These are phyloP conservation scores for Alitta virens DNA, from an alignment of 2,888 invertebrate genomes.

Conservation along the genomic window DNA sequence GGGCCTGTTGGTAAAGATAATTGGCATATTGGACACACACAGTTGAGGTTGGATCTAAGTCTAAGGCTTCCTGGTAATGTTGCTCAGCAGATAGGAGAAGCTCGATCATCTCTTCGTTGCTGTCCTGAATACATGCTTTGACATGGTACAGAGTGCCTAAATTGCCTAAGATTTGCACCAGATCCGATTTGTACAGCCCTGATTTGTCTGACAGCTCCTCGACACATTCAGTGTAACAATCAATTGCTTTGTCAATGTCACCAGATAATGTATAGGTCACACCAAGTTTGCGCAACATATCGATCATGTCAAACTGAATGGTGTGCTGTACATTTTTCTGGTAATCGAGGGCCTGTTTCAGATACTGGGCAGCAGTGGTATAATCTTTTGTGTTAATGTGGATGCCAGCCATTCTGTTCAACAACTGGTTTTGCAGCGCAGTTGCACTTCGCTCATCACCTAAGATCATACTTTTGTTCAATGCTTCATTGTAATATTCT, in stretches of 20 bases:
- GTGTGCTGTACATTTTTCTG: constrained; percentile 52
- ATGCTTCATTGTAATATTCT: constrained; percentile 49
- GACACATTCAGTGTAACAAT: constrained; percentile 50
- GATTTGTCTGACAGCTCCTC: constrained; percentile 47
- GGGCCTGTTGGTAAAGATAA: constrained; percentile 50
- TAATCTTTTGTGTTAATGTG: constrained; percentile 53
- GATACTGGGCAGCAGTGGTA: constrained; percentile 47
- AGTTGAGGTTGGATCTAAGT: constrained; percentile 36
- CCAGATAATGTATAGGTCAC: constrained; percentile 53
- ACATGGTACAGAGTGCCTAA: constrained; percentile 54
- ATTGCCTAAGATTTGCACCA: constrained; percentile 47
- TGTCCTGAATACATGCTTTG: constrained; percentile 50
- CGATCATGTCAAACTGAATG: constrained; percentile 52
- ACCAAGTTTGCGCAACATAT: constrained; percentile 48
- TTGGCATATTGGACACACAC: constrained; percentile 52
- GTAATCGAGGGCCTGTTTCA: constrained; percentile 51
- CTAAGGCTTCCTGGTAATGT: constrained; percentile 49
- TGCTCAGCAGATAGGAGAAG: constrained; percentile 46
- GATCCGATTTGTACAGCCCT: constrained; percentile 37
- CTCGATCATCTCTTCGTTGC: constrained; percentile 41
- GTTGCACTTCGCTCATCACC: constrained; percentile 27
- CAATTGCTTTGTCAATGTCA: constrained; percentile 53
- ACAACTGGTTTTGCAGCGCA: constrained; percentile 51
- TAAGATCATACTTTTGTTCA: constrained; percentile 31
- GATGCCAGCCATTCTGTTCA: constrained; percentile 52